Evolutionary conservation across 2,113 vertebrate species (phyloP).

Genomic region (Amazona vittata): DNA sequence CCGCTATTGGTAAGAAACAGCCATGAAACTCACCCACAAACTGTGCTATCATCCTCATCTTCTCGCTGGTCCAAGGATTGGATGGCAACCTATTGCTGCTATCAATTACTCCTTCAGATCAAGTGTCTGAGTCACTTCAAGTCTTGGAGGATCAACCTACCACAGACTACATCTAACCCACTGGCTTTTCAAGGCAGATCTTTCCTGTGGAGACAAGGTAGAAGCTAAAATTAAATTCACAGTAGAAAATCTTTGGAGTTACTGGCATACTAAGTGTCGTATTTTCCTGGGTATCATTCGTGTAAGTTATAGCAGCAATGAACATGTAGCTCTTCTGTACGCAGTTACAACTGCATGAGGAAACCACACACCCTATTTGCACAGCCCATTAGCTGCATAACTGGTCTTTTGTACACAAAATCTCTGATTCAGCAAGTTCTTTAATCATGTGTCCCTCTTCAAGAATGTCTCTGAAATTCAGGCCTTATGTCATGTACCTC

Average conservation of each 20-base stretch:
- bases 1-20: background rate
- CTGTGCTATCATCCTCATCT: background rate
- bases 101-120: constrained; percentile 19
- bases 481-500: background rate
- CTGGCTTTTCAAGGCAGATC: background rate
- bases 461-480: background rate
- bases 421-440: constrained; percentile 59
- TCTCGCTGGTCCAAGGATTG: background rate
- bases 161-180: background rate
- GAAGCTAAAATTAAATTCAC: background rate
- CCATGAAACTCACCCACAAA: background rate
- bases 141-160: background rate
- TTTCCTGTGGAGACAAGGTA: background rate
- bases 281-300: background rate
- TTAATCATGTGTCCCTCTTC: constrained; percentile 18
- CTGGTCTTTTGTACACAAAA: constrained; percentile 42
- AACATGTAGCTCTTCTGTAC: accelerated
- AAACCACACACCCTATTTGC: constrained; percentile 19
- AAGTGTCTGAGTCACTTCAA: constrained; percentile 1
- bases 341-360: background rate
- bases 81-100: background rate
- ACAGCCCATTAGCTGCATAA: constrained; percentile 31
- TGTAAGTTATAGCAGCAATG: background rate
- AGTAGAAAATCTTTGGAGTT: background rate
- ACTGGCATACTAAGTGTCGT: background rate